Evolutionary conservation across 2,797 vertebrate genomes (phyloP), one percentile per base, ranked within the genome.

Genomic region (Hyperoplus lanceolatus): DNA sequence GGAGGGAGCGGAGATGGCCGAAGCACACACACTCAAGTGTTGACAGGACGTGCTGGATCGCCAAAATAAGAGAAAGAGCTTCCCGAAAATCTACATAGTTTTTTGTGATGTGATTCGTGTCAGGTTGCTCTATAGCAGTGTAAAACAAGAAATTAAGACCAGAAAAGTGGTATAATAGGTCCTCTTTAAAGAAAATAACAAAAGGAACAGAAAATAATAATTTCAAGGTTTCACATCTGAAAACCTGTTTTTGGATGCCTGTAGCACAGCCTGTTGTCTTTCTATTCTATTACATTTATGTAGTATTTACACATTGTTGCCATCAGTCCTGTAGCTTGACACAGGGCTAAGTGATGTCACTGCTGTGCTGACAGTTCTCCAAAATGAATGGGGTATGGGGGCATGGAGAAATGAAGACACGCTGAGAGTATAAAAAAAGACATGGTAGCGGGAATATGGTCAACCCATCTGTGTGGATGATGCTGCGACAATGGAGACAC

Each of bases 351-450:
- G 84, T 50, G 43, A 77, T 82, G 89, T 85, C 82, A 81, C 71
- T 38, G 3, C 59, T 57, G 68, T 63, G 80, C 74, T 80, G 88
- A 92, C 87, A 90, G 88, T 56, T 70, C 83, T 86, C 70, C 79
- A 86, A 85, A 91, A 29, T 29, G 29, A 29, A 29, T 29, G 29
- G 29, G 75, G 50, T 67, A 80, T 70, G 53, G 46, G 49, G 78
- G 66, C 15, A 59, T 53, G 42, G 65, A 73, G 57, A 69, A 75
- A 73, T 65, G 75, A 50, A 60, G 21, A 85, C 73, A 80, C 63
- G 57, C 56, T 50, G 41, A 53, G 76, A 58, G 77, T 60, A 76
- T 68, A 84, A 77, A 83, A 83, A 74, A 65, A 70, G 76, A 81
- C 63, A 73, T 82, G 75, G 84, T 75, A 57, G 67, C 3, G 53